A percentile compares a stretch with the other conserved stretches of the same genome.
These are phyloP conservation scores for Spodoptera litura DNA, from an alignment of 1,140 invertebrate species.

Conservation along the genomic window DNA sequence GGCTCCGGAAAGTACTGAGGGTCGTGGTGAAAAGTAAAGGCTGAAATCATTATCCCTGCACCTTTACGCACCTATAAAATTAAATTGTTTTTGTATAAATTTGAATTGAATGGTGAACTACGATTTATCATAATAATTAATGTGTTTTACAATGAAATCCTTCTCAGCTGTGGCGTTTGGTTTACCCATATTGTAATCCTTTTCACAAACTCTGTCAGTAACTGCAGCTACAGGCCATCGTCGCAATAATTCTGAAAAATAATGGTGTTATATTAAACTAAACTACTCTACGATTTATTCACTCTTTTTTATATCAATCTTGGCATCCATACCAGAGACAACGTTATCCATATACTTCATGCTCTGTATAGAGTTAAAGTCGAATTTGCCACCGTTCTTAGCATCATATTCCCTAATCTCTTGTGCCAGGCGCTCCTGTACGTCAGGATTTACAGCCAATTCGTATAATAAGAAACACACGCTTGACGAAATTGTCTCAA, in stretches of 20 bases:
- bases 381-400: constrained; percentile 50
- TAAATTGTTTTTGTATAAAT: neutral
- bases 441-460: constrained; percentile 86
- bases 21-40: constrained; percentile 85
- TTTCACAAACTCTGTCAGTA: constrained; percentile 75
- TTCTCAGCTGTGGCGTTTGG: constrained; percentile 50
- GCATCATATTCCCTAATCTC: constrained; percentile 50
- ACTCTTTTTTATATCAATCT: no score
- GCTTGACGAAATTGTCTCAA: constrained; percentile 87
- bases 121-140: neutral
- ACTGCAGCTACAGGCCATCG: constrained; percentile 79
- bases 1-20: constrained; percentile 86
- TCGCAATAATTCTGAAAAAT: constrained; percentile 84
- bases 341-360: constrained; percentile 60
- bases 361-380: constrained; percentile 49
- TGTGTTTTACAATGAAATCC: constrained; percentile 57
- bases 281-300: no score
- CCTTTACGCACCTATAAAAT: constrained; percentile 69
- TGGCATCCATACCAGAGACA: constrained; percentile 52
- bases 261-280: neutral
- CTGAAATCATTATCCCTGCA: constrained; percentile 78
- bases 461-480: constrained; percentile 86
- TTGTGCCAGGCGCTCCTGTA: constrained; percentile 83
- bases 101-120: neutral
- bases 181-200: constrained; percentile 72